A percentile compares a stretch with the other conserved stretches of the same genome.
Conservation (phyloP, 2,113 vertebrate species). For the Gulo gulo region DNA sequence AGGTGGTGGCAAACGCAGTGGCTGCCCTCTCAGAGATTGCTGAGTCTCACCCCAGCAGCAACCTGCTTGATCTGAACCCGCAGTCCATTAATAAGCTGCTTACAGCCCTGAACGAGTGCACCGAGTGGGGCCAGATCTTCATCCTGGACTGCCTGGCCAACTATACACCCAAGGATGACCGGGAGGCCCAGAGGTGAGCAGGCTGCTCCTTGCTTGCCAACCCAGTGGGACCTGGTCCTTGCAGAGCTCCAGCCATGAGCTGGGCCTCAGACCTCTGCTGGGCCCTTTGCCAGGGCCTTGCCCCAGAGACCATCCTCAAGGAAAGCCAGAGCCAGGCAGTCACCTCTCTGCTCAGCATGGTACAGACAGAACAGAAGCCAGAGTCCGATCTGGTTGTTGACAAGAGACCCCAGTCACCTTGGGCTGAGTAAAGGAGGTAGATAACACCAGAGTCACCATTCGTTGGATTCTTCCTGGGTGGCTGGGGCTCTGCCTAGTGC, state of each 20-base stretch:
- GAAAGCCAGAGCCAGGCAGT: background rate
- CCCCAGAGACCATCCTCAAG: background rate
- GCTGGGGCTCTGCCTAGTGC: background rate
- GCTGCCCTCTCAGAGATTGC: conserved; percentile 97
- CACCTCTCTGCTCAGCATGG: background rate
- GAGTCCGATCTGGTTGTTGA: background rate
- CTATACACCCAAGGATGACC: conserved; percentile 96
- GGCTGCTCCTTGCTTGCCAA: background rate
- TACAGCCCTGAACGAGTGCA: conserved; percentile 97
- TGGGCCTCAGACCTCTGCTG: background rate
- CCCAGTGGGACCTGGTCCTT: background rate
- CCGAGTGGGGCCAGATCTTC: conserved; percentile 99
- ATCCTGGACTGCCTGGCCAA: conserved; percentile 98
- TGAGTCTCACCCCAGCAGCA: conserved; percentile 98
- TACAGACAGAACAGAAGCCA: background rate
- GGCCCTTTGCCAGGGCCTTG: background rate
- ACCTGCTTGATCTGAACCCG: conserved; percentile 96
- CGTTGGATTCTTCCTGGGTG: background rate
- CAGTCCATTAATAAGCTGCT: conserved; percentile 99
- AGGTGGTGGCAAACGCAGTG: conserved; percentile 98
- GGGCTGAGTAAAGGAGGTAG: background rate
- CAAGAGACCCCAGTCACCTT: background rate
- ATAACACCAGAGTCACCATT: background rate
- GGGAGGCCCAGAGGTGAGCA: conserved; percentile 97
- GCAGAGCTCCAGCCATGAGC: background rate